These are phyloP conservation scores for Strix uralensis DNA, from an alignment of 2,113 vertebrate genomes.

Conservation along the genomic window DNA sequence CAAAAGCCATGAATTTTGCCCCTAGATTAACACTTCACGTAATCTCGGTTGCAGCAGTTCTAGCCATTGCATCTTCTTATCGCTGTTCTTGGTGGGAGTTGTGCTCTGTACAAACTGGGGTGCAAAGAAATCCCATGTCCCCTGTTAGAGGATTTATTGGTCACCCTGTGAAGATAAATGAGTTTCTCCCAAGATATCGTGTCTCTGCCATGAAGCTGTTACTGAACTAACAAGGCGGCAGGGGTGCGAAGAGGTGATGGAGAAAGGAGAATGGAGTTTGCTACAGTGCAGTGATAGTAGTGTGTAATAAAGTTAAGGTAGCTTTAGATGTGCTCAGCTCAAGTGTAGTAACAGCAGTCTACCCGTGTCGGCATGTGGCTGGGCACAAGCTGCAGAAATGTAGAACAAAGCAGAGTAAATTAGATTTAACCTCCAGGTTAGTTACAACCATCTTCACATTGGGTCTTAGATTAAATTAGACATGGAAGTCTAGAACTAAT, in stretches of 20 bases:
- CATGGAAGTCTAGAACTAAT: not conserved
- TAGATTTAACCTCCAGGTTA: not conserved
- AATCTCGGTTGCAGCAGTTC: not conserved
- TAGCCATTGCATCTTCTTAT: not conserved
- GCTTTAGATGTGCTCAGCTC: not conserved
- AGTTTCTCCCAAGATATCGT: not conserved
- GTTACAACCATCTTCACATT: not conserved
- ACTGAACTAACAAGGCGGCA: not conserved
- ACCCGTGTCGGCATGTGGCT: not conserved
- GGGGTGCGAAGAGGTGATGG: not conserved
- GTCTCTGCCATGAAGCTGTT: not conserved
- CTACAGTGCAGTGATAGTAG: not conserved
- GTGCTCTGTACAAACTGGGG: not conserved
- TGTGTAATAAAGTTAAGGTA: not conserved
- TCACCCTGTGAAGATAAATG: not conserved
- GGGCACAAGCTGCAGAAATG: not conserved
- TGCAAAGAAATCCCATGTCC: not conserved
- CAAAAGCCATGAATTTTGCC: not conserved
- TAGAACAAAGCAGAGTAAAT: not conserved
- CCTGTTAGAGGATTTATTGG: not conserved
- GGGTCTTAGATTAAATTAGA: not conserved
- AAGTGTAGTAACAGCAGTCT: not conserved
- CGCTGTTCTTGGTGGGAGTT: not conserved
- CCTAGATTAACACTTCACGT: not conserved
- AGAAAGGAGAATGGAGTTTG: not conserved